Conservation (phyloP, 1,140 invertebrate genomes). For the Scaptodrosophila lebanonensis region DNA sequence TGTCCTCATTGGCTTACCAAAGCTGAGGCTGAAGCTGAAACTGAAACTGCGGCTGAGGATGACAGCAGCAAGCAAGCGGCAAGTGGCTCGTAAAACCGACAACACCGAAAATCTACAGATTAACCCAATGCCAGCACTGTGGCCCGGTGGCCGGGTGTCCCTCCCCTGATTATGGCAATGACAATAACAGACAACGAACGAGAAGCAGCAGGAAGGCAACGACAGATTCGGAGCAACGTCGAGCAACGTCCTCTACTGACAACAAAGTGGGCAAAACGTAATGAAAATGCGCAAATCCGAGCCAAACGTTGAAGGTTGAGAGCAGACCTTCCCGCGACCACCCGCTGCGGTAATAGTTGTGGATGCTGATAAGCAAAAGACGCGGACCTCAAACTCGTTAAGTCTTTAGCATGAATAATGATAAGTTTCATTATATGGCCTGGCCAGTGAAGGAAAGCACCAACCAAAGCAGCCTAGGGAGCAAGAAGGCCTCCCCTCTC, state of each 20-base stretch:
- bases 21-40: background rate
- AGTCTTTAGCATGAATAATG: conserved; percentile 77
- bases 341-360: conserved; percentile 62
- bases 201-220: background rate
- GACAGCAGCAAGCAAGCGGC: conserved; percentile 28
- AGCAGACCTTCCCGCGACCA: conserved; percentile 26
- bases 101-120: conserved; percentile 71
- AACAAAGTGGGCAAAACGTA: conserved; percentile 40
- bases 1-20: conserved; percentile 45
- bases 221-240: background rate
- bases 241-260: background rate
- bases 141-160: background rate
- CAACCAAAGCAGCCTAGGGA: conserved; percentile 1
- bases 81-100: conserved; percentile 73
- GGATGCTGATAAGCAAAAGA: conserved; percentile 44
- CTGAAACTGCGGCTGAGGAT: background rate
- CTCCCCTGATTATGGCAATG: conserved; percentile 60
- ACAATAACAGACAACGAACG: conserved; percentile 54
- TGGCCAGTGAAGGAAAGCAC: conserved; percentile 2
- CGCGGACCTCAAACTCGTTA: conserved; percentile 58
- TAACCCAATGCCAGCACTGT: conserved; percentile 54
- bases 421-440: conserved; percentile 60
- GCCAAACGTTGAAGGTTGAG: conserved; percentile 27
- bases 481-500: background rate
- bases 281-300: conserved; percentile 68